Conservation (phyloP, 2,888 invertebrate genomes). For the Eupithecia inturbata region DNA sequence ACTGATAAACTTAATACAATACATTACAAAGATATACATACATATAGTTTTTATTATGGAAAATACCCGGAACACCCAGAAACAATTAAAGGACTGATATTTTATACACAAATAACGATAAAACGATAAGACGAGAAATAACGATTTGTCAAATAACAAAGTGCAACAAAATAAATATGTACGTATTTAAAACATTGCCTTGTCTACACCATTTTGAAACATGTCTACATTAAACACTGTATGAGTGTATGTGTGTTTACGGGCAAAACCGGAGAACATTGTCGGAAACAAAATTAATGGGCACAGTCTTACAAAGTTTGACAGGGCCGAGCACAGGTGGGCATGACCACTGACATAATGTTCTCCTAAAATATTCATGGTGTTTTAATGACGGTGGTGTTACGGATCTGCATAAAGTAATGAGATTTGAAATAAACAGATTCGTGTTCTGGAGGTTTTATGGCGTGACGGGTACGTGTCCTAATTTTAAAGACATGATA, state of each 20-base stretch:
- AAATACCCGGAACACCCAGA: too few relatives aligned
- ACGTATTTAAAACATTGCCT: conserved; percentile 18
- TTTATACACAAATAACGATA: too few relatives aligned
- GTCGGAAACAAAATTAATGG: conserved; percentile 44
- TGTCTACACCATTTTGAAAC: conserved; percentile 12
- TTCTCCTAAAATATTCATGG: conserved; percentile 46
- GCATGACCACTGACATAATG: conserved; percentile 45
- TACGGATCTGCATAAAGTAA: conserved; percentile 43
- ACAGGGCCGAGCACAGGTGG: conserved; percentile 45
- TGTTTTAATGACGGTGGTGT: conserved; percentile 45
- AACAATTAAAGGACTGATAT: too few relatives aligned
- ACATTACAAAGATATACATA: too few relatives aligned
- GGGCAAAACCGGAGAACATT: conserved; percentile 34
- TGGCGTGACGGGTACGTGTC: conserved; percentile 6
- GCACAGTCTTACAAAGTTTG: conserved; percentile 39
- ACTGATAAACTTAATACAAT: too few relatives aligned
- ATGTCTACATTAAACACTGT: conserved; percentile 25
- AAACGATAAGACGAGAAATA: too few relatives aligned
- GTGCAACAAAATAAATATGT: neutral
- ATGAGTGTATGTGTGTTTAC: too few relatives aligned
- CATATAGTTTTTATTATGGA: too few relatives aligned
- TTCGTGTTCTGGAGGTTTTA: conserved; percentile 31
- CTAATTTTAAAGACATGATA: neutral
- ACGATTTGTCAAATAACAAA: neutral
- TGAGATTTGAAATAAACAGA: conserved; percentile 41